Conservation (phyloP, 30 jellyfish, hydroid and myxozoan genomes). For the Hydra vulgaris region DNA sequence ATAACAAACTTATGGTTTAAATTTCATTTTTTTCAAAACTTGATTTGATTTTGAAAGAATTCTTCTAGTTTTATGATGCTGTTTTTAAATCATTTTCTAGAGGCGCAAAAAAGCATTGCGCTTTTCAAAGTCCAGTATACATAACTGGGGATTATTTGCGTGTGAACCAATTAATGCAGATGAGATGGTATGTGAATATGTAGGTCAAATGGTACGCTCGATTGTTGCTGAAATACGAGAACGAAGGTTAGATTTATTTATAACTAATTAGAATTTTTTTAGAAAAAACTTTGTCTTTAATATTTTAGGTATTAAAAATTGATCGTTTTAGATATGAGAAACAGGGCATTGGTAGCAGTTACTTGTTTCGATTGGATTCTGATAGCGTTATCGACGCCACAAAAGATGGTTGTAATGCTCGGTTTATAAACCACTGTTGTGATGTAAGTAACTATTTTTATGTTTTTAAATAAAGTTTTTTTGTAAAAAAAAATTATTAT, state of each 20-base stretch:
- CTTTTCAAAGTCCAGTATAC: conserved; percentile 91
- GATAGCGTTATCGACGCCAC: conserved; percentile 99
- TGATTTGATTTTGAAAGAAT: no score
- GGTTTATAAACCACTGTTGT: conserved; percentile 95
- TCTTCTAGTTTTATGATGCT: no score
- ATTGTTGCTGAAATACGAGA: conserved; percentile 96
- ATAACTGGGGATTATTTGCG: conserved; percentile 99
- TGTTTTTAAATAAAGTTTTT: not conserved
- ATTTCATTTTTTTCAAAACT: no score
- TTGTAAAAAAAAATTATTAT: not conserved
- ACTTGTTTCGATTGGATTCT: conserved; percentile 88
- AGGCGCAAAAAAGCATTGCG: conserved; percentile 86
- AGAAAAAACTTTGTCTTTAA: no score
- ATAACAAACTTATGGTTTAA: conserved; percentile 34
- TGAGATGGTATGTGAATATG: conserved; percentile 96
- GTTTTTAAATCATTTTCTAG: no score
- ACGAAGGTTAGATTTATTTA: conserved; percentile 12
- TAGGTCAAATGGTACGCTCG: conserved; percentile 87
- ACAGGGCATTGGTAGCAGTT: conserved; percentile 96
- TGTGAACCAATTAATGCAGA: conserved; percentile 98
- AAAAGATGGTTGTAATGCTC: conserved; percentile 88
- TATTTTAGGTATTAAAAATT: no score
- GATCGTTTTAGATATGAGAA: conserved; percentile 57
- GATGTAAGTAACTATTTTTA: conserved; percentile 37
- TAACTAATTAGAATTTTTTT: no score